Base-by-base conservation (phyloP, 2,888 invertebrate species). In the Antitype chi region DNA sequence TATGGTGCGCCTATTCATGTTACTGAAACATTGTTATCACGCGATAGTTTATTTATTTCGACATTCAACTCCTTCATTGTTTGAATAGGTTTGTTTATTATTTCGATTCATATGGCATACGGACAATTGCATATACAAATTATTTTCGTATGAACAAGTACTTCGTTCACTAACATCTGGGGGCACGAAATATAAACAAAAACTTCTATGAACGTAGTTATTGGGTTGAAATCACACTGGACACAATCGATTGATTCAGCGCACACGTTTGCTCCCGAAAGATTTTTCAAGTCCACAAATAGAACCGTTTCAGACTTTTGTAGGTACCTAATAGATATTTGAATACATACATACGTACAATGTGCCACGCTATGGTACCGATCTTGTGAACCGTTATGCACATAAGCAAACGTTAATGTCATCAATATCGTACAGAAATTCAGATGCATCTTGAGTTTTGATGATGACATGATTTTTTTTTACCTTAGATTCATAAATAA, bases 161-260 rank as follows among this genome's bases (percentile, higher is more conserved):
- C 63, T 43, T 63, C 52, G 53, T 76, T 73, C 75, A 70, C n/a
- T 64, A 73, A 76, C 28, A 66, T 69, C 28, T 55, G n/a, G 70
- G 66, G 57, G 76, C 67, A 71, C 55, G 67, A 74, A 84, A 78
- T 86, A 69, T 85, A 86, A 85, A 86, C 89, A 89, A 82, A 84
- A 78, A 52, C 71, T 52, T 49, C 38, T 70, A 76, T 9, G 15
- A 57, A 52, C 20, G 11, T 53, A 66, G 57, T 28, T 71, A 67
- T 79, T 32, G 32, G n/a, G 1, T 43, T 80, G n/a, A 25, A 78
- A 78, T 71, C n/a, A 63, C 9, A 62, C 20, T 79, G 53, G 38
- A 25, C 38, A 25, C 57, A 62, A 32, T 32, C 43, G 23, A 78
- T 64, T 73, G 78, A 73, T 64, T 72, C 43, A 59, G 32, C 17